Conservation (phyloP, 37 sponge, comb jelly and placozoan genomes). For the Trichoplax adhaerens region DNA sequence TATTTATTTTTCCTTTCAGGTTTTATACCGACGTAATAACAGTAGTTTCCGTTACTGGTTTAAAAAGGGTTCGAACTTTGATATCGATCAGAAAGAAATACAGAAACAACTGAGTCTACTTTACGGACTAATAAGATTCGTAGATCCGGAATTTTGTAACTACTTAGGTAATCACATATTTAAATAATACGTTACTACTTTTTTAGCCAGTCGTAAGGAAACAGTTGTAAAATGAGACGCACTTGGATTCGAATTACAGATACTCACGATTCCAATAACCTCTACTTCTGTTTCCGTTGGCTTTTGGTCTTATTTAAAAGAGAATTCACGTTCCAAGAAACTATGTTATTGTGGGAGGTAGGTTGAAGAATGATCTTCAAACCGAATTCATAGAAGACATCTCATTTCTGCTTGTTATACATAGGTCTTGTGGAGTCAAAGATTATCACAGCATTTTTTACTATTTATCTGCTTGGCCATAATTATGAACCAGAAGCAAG, state of each 20-base stretch:
- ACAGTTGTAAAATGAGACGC: too few species aligned
- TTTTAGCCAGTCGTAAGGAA: too few species aligned
- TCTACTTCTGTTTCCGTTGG: conserved; percentile 92
- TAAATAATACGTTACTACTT: too few species aligned
- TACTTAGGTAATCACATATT: conserved; percentile 38
- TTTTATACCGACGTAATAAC: background rate
- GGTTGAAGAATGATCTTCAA: background rate
- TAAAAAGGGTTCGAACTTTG: conserved; percentile 54
- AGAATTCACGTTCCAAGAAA: conserved; percentile 53
- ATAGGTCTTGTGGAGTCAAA: conserved; percentile 64
- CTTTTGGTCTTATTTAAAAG: conserved; percentile 78
- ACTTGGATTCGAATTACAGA: conserved; percentile 17
- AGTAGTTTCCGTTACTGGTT: background rate
- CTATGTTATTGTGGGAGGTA: conserved; percentile 78
- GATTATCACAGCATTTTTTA: conserved; percentile 47
- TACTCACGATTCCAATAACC: conserved; percentile 42
- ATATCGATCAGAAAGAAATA: conserved; percentile 49
- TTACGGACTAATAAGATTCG: conserved; percentile 36
- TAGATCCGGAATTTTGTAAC: conserved; percentile 41
- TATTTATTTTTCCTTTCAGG: background rate
- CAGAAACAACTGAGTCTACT: conserved; percentile 41
- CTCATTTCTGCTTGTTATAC: background rate
- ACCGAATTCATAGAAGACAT: background rate
- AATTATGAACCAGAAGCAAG: conserved; percentile 35
- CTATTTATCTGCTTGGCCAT: conserved; percentile 85